phyloP scores from a whole-genome alignment of 2,888 invertebrate species.

The Diarsia brunnea region DNA sequence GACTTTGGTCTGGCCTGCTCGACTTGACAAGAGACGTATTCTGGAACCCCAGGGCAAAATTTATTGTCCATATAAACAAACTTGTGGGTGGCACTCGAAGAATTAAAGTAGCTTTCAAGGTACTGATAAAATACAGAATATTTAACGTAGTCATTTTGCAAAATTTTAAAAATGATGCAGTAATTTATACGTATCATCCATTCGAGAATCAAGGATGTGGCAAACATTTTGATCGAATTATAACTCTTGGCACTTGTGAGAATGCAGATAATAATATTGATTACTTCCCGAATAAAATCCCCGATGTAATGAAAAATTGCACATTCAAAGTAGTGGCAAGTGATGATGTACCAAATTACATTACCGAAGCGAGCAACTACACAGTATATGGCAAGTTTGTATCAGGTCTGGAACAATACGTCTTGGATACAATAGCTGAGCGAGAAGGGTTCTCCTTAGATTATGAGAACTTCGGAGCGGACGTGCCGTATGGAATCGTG shows the following conservation, averaged over 20 bases:
- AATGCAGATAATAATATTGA: slow-evolving; percentile 45
- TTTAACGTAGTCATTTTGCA: slow-evolving; percentile 73
- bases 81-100: slow-evolving; percentile 51
- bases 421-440: slow-evolving; percentile 74
- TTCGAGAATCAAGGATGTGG: slow-evolving; percentile 75
- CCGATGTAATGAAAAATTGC: slow-evolving; percentile 71
- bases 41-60: slow-evolving; percentile 79
- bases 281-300: slow-evolving; percentile 60
- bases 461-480: slow-evolving; percentile 61
- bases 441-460: slow-evolving; percentile 70
- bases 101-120: slow-evolving; percentile 66
- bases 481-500: slow-evolving; percentile 70
- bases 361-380: slow-evolving; percentile 69
- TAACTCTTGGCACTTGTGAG: slow-evolving; percentile 71
- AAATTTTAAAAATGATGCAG: slow-evolving; percentile 47
- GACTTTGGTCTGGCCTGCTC: slow-evolving; percentile 67
- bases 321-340: slow-evolving; percentile 71
- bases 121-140: slow-evolving; percentile 70
- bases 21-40: slow-evolving; percentile 71
- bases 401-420: slow-evolving; percentile 76
- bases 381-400: slow-evolving; percentile 66
- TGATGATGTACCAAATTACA: slow-evolving; percentile 73
- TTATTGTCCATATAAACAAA: slow-evolving; percentile 69
- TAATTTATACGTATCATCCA: slow-evolving; percentile 73
- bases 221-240: slow-evolving; percentile 61